These are phyloP conservation scores for Epizoanthus ramosus DNA, from an alignment of 92 coral and sea anemone genomes.

Conservation along the genomic window DNA sequence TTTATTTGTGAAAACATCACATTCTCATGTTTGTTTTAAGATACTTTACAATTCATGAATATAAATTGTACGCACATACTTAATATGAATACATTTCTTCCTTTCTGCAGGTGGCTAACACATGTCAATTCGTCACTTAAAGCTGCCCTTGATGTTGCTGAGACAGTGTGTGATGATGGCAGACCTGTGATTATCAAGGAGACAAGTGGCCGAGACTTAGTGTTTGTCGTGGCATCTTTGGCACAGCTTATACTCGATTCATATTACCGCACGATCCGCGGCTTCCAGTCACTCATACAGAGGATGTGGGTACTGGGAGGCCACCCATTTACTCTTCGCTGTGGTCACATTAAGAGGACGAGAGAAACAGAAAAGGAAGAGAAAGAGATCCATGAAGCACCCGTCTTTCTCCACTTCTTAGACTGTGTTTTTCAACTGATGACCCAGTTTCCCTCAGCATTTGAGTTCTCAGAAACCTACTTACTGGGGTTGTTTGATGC, in stretches of 20 bases:
- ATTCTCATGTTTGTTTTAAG: no score
- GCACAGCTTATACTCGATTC: conserved; percentile 93
- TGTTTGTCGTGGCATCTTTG: conserved; percentile 79
- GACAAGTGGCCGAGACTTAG: conserved; percentile 86
- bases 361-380: conserved; percentile 72
- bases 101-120: conserved; percentile 74
- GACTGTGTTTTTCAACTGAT: conserved; percentile 96
- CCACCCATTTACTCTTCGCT: conserved; percentile 90
- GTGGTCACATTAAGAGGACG: conserved; percentile 70
- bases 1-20: no score
- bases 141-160: conserved; percentile 84
- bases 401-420: conserved; percentile 92
- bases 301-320: conserved; percentile 99
- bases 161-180: conserved; percentile 73
- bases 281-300: conserved; percentile 92
- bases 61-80: no score
- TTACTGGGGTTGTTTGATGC: conserved; percentile 88
- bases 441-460: conserved; percentile 93
- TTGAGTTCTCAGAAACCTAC: conserved; percentile 96
- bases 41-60: no score
- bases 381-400: conserved; percentile 81
- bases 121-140: conserved; percentile 71
- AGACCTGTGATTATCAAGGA: conserved; percentile 92
- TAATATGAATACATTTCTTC: neutral
- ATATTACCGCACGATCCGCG: conserved; percentile 89